Evolutionary conservation across 2,113 vertebrate species (phyloP).

Genomic region (Riparia riparia): DNA sequence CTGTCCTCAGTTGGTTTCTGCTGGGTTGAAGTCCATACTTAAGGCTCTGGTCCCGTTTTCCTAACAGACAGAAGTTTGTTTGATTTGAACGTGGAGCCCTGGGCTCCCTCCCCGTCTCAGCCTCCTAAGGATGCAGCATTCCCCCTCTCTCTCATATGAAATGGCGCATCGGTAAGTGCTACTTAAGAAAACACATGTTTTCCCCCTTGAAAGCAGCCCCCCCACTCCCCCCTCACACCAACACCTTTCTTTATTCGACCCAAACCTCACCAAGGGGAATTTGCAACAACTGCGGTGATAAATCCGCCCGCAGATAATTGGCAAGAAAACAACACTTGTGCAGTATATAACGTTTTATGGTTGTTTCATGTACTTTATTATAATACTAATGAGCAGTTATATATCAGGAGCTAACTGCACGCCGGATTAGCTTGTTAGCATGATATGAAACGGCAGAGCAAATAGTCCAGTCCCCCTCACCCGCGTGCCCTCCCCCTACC

Average conservation of each 20-base stretch:
- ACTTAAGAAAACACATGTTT: slow-evolving; percentile 87
- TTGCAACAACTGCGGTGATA: slow-evolving; percentile 90
- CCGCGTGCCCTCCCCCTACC: slow-evolving; percentile 71
- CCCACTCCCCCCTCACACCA: slow-evolving; percentile 71
- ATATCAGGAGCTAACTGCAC: slow-evolving; percentile 90
- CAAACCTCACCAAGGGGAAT: slow-evolving; percentile 88
- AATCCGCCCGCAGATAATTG: slow-evolving; percentile 95
- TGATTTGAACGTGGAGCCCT: neutral
- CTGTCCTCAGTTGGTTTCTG: neutral
- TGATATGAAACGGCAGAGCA: slow-evolving; percentile 89
- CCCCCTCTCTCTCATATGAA: slow-evolving; percentile 74
- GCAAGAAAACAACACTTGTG: slow-evolving; percentile 97
- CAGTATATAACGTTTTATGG: slow-evolving; percentile 99
- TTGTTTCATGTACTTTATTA: slow-evolving; percentile 97
- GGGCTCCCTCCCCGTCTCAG: slow-evolving; percentile 42
- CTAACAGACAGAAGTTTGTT: slow-evolving; percentile 38
- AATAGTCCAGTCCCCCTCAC: slow-evolving; percentile 85
- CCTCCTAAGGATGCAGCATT: slow-evolving; percentile 70
- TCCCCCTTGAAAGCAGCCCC: slow-evolving; percentile 86
- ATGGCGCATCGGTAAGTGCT: slow-evolving; percentile 83
- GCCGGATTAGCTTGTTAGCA: slow-evolving; percentile 94
- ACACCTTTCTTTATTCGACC: slow-evolving; percentile 88
- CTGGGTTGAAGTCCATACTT: neutral
- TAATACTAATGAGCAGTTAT: slow-evolving; percentile 97
- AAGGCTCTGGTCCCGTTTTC: neutral